phyloP scores from a whole-genome alignment of 2,888 invertebrate genomes.

The Eupithecia inturbata region DNA sequence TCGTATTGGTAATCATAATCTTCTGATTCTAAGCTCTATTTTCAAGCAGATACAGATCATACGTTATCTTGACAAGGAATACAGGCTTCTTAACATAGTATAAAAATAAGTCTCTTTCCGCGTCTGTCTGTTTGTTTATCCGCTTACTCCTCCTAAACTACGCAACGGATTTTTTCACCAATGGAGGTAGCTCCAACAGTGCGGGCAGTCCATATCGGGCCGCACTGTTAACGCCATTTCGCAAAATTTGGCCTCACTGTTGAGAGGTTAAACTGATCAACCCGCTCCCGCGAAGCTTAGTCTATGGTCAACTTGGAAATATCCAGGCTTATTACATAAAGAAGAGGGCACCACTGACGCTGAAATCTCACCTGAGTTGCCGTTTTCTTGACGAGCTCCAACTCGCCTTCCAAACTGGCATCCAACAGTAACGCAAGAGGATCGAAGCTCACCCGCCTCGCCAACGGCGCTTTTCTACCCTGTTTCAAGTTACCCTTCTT shows the following conservation, averaged over 20 bases:
- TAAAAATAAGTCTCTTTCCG: neutral
- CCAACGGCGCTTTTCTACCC: slow-evolving; percentile 88
- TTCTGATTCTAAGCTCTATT: neutral
- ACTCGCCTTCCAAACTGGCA: slow-evolving; percentile 98
- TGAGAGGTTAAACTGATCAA: no score
- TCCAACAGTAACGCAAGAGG: slow-evolving; percentile 97
- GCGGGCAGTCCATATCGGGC: no score
- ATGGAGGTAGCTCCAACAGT: no score
- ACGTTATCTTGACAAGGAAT: neutral
- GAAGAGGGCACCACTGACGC: neutral
- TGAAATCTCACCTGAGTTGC: slow-evolving; percentile 89
- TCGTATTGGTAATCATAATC: neutral
- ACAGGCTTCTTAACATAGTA: neutral
- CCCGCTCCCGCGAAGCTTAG: no score
- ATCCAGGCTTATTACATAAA: neutral
- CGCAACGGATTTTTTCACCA: no score
- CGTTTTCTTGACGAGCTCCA: slow-evolving; percentile 97
- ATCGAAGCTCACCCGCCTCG: slow-evolving; percentile 97
- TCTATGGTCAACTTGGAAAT: no score
- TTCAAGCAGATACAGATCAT: neutral
- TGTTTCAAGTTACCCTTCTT: slow-evolving; percentile 93
- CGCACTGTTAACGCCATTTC: no score
- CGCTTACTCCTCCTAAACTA: neutral
- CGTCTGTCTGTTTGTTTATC: neutral
- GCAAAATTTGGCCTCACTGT: no score